These are phyloP conservation scores for Ametastegia equiseti DNA, from an alignment of 2,888 invertebrate genomes.

Conservation along the genomic window DNA sequence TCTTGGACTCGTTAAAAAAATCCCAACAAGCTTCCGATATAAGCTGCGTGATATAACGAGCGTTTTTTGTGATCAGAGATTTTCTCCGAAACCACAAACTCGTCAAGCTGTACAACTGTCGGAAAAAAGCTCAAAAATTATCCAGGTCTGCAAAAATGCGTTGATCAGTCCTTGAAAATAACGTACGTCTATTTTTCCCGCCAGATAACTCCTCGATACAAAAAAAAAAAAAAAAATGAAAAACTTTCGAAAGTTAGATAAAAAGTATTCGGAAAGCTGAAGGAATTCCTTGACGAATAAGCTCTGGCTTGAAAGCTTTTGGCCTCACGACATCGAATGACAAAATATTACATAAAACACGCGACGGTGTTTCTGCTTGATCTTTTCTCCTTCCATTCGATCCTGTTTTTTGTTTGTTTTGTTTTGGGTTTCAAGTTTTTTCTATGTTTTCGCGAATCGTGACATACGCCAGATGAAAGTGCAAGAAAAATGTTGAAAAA, in stretches of 20 bases:
- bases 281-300: not conserved
- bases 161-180: not conserved
- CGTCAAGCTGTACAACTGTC: not conserved
- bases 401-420: not conserved
- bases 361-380: not conserved
- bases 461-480: not conserved
- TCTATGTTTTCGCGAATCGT: not conserved
- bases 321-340: not conserved
- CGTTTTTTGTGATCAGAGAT: not conserved
- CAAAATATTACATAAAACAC: not conserved
- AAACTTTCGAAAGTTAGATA: not conserved
- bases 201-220: not conserved
- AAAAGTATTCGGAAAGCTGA: slow-evolving; percentile 1
- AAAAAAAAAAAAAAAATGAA: not conserved
- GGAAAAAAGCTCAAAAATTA: not conserved
- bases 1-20: not conserved
- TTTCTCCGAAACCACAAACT: not conserved
- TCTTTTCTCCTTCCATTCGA: no score
- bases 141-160: not conserved
- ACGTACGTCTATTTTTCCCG: not conserved
- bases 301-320: not conserved
- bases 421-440: not conserved
- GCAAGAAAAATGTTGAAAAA: not conserved
- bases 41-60: not conserved
- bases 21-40: not conserved